Conservation (phyloP, 2,888 invertebrate genomes). For the Drosophila anomalipes region DNA sequence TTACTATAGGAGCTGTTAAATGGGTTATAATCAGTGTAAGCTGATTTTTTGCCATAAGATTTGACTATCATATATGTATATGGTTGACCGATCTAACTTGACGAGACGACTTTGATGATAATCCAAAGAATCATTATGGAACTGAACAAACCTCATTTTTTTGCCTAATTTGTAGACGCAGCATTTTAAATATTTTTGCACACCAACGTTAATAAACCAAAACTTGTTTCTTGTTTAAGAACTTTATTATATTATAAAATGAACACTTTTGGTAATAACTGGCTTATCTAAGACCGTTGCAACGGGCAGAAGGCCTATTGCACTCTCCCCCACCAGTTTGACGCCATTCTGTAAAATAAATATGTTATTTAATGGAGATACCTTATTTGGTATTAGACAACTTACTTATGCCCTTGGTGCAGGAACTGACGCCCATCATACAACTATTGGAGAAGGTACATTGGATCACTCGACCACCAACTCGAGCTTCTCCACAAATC, state of each 20-base stretch:
- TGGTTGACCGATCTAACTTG: background rate
- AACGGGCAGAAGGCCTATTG: background rate
- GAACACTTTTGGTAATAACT: background rate
- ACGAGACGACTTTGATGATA: background rate
- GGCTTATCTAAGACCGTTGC: background rate
- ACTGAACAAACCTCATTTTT: background rate
- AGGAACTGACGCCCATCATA: constrained; percentile 12
- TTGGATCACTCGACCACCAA: constrained; percentile 15
- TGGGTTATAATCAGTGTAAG: background rate
- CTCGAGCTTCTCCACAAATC: constrained; percentile 29
- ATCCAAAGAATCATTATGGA: background rate
- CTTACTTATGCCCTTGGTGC: constrained; percentile 26
- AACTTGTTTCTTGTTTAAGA: no score
- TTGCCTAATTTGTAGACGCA: background rate
- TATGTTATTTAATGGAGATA: background rate
- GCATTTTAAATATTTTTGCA: background rate
- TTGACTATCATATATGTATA: background rate
- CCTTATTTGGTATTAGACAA: background rate
- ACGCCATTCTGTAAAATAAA: constrained; percentile 37
- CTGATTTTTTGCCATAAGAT: background rate
- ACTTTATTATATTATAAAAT: background rate
- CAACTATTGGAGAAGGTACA: constrained; percentile 39
- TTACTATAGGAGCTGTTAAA: background rate
- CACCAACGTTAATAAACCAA: background rate
- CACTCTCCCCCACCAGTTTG: background rate